Evolutionary conservation across 1,140 invertebrate species (phyloP), one percentile per base, ranked within the genome.

Genomic region (Ylistrum balloti): DNA sequence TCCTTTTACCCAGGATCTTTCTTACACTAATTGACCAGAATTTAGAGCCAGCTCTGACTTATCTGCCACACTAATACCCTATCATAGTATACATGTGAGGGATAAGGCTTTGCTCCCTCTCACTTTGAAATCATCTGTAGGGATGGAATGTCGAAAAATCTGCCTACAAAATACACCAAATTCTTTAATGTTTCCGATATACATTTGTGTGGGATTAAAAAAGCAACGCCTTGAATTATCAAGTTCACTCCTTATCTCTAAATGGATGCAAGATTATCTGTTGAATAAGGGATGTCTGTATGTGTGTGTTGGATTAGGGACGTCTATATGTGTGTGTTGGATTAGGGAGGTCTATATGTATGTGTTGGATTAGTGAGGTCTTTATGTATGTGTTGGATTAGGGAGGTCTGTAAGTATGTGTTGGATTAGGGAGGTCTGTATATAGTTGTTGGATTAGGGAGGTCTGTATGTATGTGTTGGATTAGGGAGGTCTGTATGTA

Each of bases 11-110:
- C 56, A 74, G 0, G 56, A 74, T 74, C 56, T n/a, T 11, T n/a
- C 28, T 74, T 74, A 74, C 56, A 74, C 56, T 74, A 74, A 74
- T 74, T 74, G 56, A 74, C 56, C 56, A 74, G 56, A 74, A 45
- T 45, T 17, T 9, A 45, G 41, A 45, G 41, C 41, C 10, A 45
- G 41, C 41, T 45, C 41, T 17, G 13, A 74, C 56, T 74, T 74
- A 74, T 74, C 56, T 74, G 22, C 17, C 5, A 17, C 5, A 28
- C n/a, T 74, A n/a, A 74, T 74, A 74, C n/a, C n/a, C 56, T 74
- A 28, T 28, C n/a, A 28, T n/a, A 74, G 56, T 74, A 28, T 74
- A 74, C 56, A 74, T 74, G n/a, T 74, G 56, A 74, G 56, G 56
- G 56, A 74, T 74, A 28, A 22, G 56, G 56, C 56, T 74, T 74